phyloP scores from a whole-genome alignment of 2,113 vertebrate species.

The Lycaon pictus region DNA sequence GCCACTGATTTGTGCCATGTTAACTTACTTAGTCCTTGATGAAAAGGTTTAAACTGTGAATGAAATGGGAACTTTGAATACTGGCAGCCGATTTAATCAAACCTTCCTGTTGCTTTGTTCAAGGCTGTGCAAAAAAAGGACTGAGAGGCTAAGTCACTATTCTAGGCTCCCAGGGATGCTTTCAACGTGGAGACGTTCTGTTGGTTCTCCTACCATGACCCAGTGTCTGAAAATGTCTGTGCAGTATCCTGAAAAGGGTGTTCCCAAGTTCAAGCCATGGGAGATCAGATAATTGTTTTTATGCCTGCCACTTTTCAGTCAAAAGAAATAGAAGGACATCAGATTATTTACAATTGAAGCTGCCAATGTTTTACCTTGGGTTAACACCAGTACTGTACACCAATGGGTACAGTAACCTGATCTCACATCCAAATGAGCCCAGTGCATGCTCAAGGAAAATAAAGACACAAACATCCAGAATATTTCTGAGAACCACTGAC shows the following conservation, averaged over 20 bases:
- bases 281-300: constrained; percentile 43
- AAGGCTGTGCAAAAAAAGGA: not conserved
- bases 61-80: constrained; percentile 5
- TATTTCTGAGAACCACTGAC: constrained; percentile 74
- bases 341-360: constrained; percentile 59
- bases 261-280: not conserved
- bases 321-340: constrained; percentile 61
- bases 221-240: not conserved
- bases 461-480: constrained; percentile 75
- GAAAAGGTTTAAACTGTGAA: not conserved
- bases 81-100: not conserved
- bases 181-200: not conserved
- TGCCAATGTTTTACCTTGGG: constrained; percentile 70
- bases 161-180: not conserved
- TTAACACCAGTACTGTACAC: constrained; percentile 75
- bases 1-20: not conserved
- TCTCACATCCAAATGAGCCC: constrained; percentile 75
- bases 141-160: not conserved
- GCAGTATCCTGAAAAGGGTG: not conserved
- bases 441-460: constrained; percentile 73
- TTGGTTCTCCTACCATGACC: not conserved
- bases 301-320: not conserved
- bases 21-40: constrained; percentile 37
- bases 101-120: not conserved
- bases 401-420: constrained; percentile 18